Evolutionary conservation across 1,140 invertebrate species (phyloP).

Genomic region (Pemphigus obesinymphae): DNA sequence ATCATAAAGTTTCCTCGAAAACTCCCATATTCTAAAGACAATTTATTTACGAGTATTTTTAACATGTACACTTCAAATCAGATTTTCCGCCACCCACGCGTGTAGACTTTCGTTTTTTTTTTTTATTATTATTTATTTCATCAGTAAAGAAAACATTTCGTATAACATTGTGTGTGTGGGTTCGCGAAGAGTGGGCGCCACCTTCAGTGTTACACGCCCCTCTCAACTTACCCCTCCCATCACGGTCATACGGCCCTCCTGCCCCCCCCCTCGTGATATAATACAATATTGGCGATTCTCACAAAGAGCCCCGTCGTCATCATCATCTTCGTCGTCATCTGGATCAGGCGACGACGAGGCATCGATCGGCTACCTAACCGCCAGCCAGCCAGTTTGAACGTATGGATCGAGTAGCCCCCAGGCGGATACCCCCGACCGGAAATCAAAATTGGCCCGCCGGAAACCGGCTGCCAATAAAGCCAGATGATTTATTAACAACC

Average conservation of each 20-base stretch:
- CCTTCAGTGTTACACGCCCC: background rate
- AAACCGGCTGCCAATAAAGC: slow-evolving; percentile 27
- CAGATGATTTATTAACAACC: slow-evolving; percentile 30
- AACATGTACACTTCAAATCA: background rate
- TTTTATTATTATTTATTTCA: no score
- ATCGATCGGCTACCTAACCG: slow-evolving; percentile 7
- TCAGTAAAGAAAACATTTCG: slow-evolving; percentile 8
- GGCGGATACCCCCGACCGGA: background rate
- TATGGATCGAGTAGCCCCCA: background rate
- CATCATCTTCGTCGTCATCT: slow-evolving; percentile 37
- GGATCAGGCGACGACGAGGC: background rate
- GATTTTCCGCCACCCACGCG: slow-evolving; percentile 4
- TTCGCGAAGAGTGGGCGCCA: slow-evolving; percentile 30
- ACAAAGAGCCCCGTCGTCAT: slow-evolving; percentile 18
- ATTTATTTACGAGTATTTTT: slow-evolving; percentile 1
- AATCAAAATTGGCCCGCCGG: slow-evolving; percentile 28
- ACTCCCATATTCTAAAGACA: no score
- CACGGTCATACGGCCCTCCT: background rate
- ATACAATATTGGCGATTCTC: background rate
- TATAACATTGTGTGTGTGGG: background rate
- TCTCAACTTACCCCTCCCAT: background rate
- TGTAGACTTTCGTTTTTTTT: background rate
- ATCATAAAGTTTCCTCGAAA: no score
- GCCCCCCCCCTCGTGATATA: background rate
- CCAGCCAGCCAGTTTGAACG: background rate